Conservation (phyloP, 1,140 invertebrate species). For the Streblospio benedicti region DNA sequence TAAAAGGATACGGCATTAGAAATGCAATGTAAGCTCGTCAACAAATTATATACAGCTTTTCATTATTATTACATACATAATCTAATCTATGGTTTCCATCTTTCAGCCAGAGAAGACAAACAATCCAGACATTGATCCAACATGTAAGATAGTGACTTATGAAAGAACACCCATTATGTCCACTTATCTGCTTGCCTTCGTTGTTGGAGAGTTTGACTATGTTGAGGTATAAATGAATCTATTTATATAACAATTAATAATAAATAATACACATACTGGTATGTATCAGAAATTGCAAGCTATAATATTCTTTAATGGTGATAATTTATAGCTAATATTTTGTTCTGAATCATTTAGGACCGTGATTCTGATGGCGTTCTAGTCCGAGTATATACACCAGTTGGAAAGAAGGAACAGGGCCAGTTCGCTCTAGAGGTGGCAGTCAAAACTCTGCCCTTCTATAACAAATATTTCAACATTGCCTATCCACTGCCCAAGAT, state of each 20-base stretch:
- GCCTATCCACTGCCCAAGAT: slow-evolving; percentile 92
- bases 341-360: too few relatives aligned
- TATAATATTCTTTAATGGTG: too few relatives aligned
- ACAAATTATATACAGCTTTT: too few relatives aligned
- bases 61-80: too few relatives aligned
- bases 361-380: slow-evolving; percentile 60
- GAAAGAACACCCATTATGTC: slow-evolving; percentile 89
- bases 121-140: slow-evolving; percentile 40
- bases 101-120: slow-evolving; percentile 56
- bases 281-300: too few relatives aligned
- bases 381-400: slow-evolving; percentile 84
- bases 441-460: slow-evolving; percentile 72
- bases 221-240: too few relatives aligned
- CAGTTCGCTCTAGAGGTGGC: slow-evolving; percentile 72
- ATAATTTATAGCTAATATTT: too few relatives aligned
- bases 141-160: slow-evolving; percentile 63
- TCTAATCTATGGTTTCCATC: too few relatives aligned
- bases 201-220: slow-evolving; percentile 89
- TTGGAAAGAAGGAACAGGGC: slow-evolving; percentile 85
- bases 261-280: too few relatives aligned
- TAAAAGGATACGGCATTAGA: too few relatives aligned
- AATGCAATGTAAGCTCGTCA: too few relatives aligned
- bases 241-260: slow-evolving; percentile 59
- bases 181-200: slow-evolving; percentile 85
- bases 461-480: slow-evolving; percentile 88